Conservation (phyloP, 2,113 vertebrate genomes). For the Oxyruncus cristatus region DNA sequence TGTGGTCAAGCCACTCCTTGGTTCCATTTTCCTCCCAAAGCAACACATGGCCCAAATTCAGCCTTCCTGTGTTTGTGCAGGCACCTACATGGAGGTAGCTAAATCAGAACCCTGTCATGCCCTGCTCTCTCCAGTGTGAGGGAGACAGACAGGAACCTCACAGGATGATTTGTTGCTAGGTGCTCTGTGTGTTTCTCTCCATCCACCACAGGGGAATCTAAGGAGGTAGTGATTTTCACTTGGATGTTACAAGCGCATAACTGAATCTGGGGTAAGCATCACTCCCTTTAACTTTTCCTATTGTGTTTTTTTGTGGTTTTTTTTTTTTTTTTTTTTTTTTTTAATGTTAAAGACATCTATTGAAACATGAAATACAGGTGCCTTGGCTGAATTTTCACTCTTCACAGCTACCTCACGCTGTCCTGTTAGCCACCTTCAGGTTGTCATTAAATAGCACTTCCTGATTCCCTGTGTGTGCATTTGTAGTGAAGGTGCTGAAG, state of each 20-base stretch:
- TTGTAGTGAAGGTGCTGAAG: neutral
- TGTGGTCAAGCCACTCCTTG: neutral
- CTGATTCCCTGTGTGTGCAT: neutral
- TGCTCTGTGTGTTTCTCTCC: neutral
- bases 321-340: neutral
- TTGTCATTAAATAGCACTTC: neutral
- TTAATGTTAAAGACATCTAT: neutral
- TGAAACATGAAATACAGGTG: conserved; percentile 12
- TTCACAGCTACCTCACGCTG: neutral
- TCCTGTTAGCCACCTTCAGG: neutral
- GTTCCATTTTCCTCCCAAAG: neutral
- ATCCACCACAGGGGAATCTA: neutral
- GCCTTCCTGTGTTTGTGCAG: neutral
- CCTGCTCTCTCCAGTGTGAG: neutral
- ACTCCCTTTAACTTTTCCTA: neutral
- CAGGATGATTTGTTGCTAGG: neutral
- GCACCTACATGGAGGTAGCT: neutral
- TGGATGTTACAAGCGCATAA: neutral
- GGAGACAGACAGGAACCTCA: neutral
- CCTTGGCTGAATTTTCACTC: conserved; percentile 10
- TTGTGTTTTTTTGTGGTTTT: neutral
- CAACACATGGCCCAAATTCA: neutral
- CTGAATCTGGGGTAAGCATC: neutral
- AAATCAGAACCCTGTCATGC: neutral
- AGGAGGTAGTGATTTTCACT: neutral